Base-by-base conservation (phyloP, 1,140 invertebrate species). In the Drosophila watanabei region DNA sequence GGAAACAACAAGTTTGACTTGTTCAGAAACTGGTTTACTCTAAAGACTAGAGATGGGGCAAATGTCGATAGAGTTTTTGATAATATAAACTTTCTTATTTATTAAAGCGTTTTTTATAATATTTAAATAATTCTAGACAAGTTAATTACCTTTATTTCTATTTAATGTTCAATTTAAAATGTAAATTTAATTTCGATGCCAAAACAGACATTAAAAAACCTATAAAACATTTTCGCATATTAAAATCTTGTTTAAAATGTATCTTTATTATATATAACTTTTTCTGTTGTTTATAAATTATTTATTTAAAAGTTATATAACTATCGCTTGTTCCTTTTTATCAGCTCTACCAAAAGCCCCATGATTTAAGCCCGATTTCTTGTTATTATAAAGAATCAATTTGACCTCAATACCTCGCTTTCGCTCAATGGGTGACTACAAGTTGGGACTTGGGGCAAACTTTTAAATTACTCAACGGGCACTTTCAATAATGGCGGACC, bases 381-480 rank as follows among this genome's bases (percentile, higher is more conserved):
- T 60, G 69, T 85, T 81, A 85, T 72, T 82, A 84, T 81, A 75
- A 63, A 82, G 70, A 88, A 85, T 88, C 85, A 88, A 89, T 88
- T 88, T 79, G 85, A 85, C 81, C 78, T 65, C 75, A 89, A 88
- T 88, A 79, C 64, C 24, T 51, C n/a, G 28, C 24, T 28, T 16
- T 14, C 30, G 49, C 57, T 72, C 54, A 39, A 71, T 46, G 72
- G 76, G 51, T 58, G 58, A 65, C 60, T 73, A 66, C 82, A 82
- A 72, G 65, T 81, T 78, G 59, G 13, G 62, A 14, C 43, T 64
- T 62, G 52, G 43, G 75, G 48, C 77, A 81, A 89, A 88, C 86
- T 88, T 88, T 88, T 79, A 88, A 88, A 88, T 88, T 88, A 88
- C 85, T 89, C 85, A 76, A 69, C 81, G 81, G 62, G 81, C 82